Percentiles rank a stretch among this genome's conserved stretches.
Evolutionary conservation across 1,140 invertebrate genomes (phyloP).

Genomic region (Cyclargus thomasi): DNA sequence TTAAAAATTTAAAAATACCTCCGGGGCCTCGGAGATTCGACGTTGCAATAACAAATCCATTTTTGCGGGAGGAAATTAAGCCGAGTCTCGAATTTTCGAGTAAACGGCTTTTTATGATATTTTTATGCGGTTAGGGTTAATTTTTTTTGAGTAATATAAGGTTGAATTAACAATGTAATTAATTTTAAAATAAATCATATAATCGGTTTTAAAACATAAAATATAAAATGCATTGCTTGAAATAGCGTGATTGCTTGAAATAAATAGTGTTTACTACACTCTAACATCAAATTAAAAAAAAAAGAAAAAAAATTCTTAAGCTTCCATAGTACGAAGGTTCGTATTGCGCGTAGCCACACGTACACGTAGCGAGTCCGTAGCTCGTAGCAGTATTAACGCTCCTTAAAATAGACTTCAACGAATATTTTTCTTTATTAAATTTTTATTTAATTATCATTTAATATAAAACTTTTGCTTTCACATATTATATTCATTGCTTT

Average conservation of each 20-base stretch:
- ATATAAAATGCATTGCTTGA: no score
- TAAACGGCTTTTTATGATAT: neutral
- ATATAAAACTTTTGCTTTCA: no score
- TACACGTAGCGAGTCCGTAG: neutral
- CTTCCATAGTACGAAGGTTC: neutral
- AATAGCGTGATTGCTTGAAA: no score
- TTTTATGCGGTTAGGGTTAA: neutral
- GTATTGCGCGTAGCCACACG: neutral
- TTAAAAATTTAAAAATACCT: conserved; percentile 54
- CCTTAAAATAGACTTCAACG: neutral
- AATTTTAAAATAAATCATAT: no score
- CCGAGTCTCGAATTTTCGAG: neutral
- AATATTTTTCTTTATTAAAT: neutral
- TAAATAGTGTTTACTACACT: no score
- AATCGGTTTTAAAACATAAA: no score
- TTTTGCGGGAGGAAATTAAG: neutral
- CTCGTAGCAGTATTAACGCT: neutral
- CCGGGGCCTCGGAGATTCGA: conserved; percentile 33
- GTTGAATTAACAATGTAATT: neutral
- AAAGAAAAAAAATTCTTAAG: no score
- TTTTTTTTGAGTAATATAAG: neutral
- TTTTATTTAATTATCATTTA: no score
- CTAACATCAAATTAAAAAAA: no score
- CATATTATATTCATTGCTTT: no score
- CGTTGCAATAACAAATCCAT: conserved; percentile 12